These are phyloP conservation scores for Phataginus tricuspis DNA, from an alignment of 2,797 vertebrate species.

Conservation along the genomic window DNA sequence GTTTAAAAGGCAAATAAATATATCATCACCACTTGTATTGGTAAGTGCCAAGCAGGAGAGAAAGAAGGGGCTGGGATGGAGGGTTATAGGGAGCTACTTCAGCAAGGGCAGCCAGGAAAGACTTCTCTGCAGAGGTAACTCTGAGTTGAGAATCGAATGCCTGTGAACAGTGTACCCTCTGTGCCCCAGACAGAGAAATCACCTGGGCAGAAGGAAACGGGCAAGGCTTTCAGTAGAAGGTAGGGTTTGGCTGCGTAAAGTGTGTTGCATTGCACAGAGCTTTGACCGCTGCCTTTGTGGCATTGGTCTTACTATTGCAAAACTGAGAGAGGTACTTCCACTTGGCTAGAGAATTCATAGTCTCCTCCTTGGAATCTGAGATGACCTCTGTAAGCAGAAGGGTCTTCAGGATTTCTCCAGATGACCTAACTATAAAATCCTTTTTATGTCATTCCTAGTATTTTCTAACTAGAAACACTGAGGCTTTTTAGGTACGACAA, in stretches of 20 bases:
- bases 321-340: neutral
- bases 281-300: neutral
- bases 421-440: neutral
- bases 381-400: neutral
- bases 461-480: neutral
- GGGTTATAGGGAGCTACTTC: neutral
- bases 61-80: neutral
- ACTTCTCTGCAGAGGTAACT: neutral
- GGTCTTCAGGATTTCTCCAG: slow-evolving; percentile 13
- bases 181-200: neutral
- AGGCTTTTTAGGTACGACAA: slow-evolving; percentile 10
- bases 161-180: neutral
- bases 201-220: neutral
- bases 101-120: neutral
- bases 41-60: neutral
- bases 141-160: neutral
- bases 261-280: neutral
- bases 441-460: neutral
- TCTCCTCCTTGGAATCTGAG: neutral
- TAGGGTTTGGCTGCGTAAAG: neutral
- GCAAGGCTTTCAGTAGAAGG: neutral
- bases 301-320: neutral
- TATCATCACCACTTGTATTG: neutral
- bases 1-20: slow-evolving; percentile 37
- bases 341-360: neutral